A percentile compares a stretch with the other conserved stretches of the same genome.
Evolutionary conservation across 2,888 invertebrate species (phyloP).

Genomic region (Ectemnius cavifrons): DNA sequence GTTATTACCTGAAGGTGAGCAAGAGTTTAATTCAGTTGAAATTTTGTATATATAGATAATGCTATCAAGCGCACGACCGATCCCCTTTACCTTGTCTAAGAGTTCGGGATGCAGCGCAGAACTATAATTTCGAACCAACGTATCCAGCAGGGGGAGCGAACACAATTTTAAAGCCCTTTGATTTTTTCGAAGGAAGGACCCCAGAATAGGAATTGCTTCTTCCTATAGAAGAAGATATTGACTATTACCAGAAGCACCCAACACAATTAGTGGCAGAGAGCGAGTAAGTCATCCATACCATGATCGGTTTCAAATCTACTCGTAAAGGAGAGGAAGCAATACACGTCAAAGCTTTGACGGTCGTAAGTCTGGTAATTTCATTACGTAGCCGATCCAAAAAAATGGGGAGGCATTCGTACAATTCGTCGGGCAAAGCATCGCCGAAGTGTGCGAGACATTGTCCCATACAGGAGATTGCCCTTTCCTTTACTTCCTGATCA

Average conservation of each 20-base stretch:
- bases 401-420: constrained; percentile 93
- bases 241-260: neutral
- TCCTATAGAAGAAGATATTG: constrained; percentile 78
- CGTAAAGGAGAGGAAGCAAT: constrained; percentile 94
- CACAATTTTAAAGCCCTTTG: constrained; percentile 95
- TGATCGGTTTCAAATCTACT: constrained; percentile 89
- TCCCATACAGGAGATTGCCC: constrained; percentile 98
- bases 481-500: constrained; percentile 99
- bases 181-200: constrained; percentile 97
- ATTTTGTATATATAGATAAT: neutral
- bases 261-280: constrained; percentile 30
- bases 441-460: constrained; percentile 96
- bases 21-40: neutral
- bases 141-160: constrained; percentile 93
- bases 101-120: constrained; percentile 84
- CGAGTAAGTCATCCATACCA: constrained; percentile 79
- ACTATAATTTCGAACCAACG: constrained; percentile 93
- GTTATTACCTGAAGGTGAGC: constrained; percentile 82
- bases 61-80: neutral
- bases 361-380: constrained; percentile 97
- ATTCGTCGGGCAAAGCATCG: constrained; percentile 88
- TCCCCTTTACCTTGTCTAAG: constrained; percentile 82
- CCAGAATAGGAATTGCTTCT: constrained; percentile 94
- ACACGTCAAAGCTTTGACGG: constrained; percentile 96
- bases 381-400: constrained; percentile 96